phyloP scores from a whole-genome alignment of 1,140 invertebrate genomes.

The Coptotermes formosanus region DNA sequence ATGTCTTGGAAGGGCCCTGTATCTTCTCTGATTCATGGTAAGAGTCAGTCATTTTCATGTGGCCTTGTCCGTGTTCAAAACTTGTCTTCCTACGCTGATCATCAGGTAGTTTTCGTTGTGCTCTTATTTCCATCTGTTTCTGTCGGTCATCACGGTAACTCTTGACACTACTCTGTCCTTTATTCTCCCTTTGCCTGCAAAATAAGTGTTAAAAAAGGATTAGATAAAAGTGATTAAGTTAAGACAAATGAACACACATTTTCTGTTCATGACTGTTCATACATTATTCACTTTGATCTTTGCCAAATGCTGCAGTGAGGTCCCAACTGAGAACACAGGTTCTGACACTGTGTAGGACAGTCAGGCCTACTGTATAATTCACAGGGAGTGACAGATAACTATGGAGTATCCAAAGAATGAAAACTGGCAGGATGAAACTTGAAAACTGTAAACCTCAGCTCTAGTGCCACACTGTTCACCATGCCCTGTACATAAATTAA shows the following conservation, averaged over 20 bases:
- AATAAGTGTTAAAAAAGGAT: not conserved
- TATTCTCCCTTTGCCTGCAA: conserved; percentile 17
- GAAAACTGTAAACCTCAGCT: too few relatives aligned
- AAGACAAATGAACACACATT: not conserved
- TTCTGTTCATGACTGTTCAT: not conserved
- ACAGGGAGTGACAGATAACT: too few relatives aligned
- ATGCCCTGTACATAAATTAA: too few relatives aligned
- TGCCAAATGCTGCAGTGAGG: too few relatives aligned
- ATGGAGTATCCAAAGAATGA: too few relatives aligned
- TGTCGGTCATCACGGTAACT: conserved; percentile 27
- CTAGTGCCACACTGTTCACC: too few relatives aligned
- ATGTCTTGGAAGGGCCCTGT: not conserved
- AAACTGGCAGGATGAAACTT: too few relatives aligned
- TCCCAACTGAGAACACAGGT: too few relatives aligned
- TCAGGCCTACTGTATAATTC: too few relatives aligned
- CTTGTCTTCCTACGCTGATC: not conserved
- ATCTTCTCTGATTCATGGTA: not conserved
- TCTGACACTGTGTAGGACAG: too few relatives aligned
- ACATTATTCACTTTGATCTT: too few relatives aligned
- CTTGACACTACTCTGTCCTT: conserved; percentile 12
- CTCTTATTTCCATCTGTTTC: conserved; percentile 24
- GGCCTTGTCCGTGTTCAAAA: not conserved
- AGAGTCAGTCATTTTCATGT: not conserved
- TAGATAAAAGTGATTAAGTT: not conserved
- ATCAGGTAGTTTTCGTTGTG: conserved; percentile 11